phyloP scores from a whole-genome alignment of 2,888 invertebrate genomes.

The Oscheius sp. region DNA sequence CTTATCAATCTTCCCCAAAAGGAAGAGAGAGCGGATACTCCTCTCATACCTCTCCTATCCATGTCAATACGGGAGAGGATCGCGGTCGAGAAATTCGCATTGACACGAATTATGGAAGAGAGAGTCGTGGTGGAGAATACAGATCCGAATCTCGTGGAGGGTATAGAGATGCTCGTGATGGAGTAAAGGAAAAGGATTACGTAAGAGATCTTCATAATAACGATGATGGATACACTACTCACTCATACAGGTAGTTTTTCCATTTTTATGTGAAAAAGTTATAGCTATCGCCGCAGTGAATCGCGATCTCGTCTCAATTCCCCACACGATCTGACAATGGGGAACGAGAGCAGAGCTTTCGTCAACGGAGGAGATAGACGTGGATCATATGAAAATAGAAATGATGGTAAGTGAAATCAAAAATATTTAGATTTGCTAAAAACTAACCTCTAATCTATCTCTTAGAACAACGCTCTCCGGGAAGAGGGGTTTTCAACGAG shows the following conservation, averaged over 20 bases:
- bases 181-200: constrained; percentile 2
- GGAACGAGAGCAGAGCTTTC: constrained; percentile 44
- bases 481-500: constrained; percentile 48
- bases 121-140: not conserved
- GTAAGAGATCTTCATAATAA: constrained; percentile 33
- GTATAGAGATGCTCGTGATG: constrained; percentile 11
- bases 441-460: constrained; percentile 23
- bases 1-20: constrained; percentile 29
- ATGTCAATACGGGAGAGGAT: constrained; percentile 51
- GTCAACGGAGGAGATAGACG: constrained; percentile 34
- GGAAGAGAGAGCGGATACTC: constrained; percentile 37
- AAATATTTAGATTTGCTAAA: constrained; percentile 30
- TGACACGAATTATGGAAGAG: constrained; percentile 22
- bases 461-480: constrained; percentile 53
- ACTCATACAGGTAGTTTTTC: constrained; percentile 42
- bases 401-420: not conserved
- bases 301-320: constrained; percentile 50
- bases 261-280: constrained; percentile 9
- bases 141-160: constrained; percentile 16
- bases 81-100: constrained; percentile 38
- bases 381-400: constrained; percentile 29
- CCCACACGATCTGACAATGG: constrained; percentile 47
- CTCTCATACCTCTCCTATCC: constrained; percentile 50
- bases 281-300: constrained; percentile 52
- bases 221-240: constrained; percentile 47